Evolutionary conservation across 2,888 invertebrate genomes (phyloP).

Genomic region (Epiperipatus broadwayi): DNA sequence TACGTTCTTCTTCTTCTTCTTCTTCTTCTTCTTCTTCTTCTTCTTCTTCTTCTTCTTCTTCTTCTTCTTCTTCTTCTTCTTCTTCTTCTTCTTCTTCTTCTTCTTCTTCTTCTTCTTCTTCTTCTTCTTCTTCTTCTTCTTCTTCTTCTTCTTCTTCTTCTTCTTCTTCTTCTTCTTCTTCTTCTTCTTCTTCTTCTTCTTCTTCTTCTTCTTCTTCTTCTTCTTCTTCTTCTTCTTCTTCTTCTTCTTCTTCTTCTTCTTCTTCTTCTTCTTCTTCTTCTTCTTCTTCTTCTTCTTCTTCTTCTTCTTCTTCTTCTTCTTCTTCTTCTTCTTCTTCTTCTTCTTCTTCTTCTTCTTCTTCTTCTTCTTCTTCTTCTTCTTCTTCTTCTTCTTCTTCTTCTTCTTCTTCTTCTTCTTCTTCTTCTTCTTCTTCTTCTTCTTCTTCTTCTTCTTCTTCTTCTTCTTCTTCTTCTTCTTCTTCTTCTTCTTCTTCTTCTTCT

Average conservation of each 20-base stretch:
- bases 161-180: conserved; percentile 7
- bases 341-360: conserved; percentile 12
- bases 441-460: too few species aligned
- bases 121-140: conserved; percentile 3
- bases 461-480: too few species aligned
- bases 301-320: conserved; percentile 4
- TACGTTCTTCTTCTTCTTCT: background rate
- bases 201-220: conserved; percentile 10
- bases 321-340: conserved; percentile 5
- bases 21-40: background rate
- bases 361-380: conserved; percentile 7
- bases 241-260: conserved; percentile 1
- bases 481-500: too few species aligned
- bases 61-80: conserved; percentile 6
- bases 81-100: conserved; percentile 7
- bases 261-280: conserved; percentile 4
- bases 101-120: conserved; percentile 4
- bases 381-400: conserved; percentile 12
- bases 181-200: background rate
- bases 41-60: background rate
- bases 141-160: background rate
- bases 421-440: too few species aligned
- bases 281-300: conserved; percentile 1
- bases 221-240: conserved; percentile 9
- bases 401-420: conserved; percentile 5